These are phyloP conservation scores for silkworm (Bombyx mori) DNA, from an alignment of 1,140 invertebrate species.

Conservation along the genomic window ASM3026992v2 NC_085118.1:7054501-7055000, in stretches of 20 bases:
- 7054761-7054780: conserved; percentile 71
- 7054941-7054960: conserved; percentile 67
- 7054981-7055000: conserved; percentile 84
- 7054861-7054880: conserved; percentile 28
- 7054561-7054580: conserved; percentile 73
- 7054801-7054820: conserved; percentile 62
- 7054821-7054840: conserved; percentile 62
- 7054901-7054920: conserved; percentile 39
- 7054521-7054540: conserved; percentile 85
- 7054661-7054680: conserved; percentile 86
- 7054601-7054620: conserved; percentile 69
- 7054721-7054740: conserved; percentile 47
- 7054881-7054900: conserved; percentile 68
- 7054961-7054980: conserved; percentile 84
- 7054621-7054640: conserved; percentile 59
- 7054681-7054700: conserved; percentile 81
- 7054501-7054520: conserved; percentile 80
- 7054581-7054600: conserved; percentile 70
- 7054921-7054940: conserved; percentile 34
- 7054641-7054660: conserved; percentile 69
- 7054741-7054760: conserved; percentile 57
- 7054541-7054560: conserved; percentile 86
- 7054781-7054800: conserved; percentile 56
- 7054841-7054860: conserved; percentile 37
- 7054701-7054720: conserved; percentile 60